Percentiles rank a stretch among this genome's conserved stretches.
These are phyloP conservation scores for Muscina levida DNA, from an alignment of 2,888 invertebrate species.

Conservation along the genomic window DNA sequence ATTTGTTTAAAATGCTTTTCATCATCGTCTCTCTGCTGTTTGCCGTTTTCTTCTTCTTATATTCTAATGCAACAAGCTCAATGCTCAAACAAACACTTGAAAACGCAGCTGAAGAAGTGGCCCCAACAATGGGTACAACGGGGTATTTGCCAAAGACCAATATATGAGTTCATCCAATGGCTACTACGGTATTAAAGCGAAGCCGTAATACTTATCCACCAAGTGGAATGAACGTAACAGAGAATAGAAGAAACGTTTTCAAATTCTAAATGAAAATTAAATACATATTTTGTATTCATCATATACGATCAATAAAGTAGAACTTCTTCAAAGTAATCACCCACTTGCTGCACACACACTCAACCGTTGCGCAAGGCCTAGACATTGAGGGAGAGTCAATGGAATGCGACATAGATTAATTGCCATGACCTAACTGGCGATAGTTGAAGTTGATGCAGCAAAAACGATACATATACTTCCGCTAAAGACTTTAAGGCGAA, in stretches of 20 bases:
- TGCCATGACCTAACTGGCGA: too few relatives aligned
- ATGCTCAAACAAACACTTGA: neutral
- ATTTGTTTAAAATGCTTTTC: conserved; percentile 30
- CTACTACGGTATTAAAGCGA: neutral
- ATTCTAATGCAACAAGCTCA: neutral
- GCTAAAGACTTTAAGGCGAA: too few relatives aligned
- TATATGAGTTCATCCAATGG: neutral
- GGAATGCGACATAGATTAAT: conserved; percentile 11
- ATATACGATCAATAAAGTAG: conserved; percentile 43
- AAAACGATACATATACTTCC: too few relatives aligned
- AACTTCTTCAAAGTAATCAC: conserved; percentile 4
- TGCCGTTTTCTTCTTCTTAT: conserved; percentile 6
- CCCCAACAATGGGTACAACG: neutral
- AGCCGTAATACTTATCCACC: neutral
- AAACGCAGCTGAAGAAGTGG: neutral
- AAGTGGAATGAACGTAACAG: neutral
- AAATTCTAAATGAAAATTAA: conserved; percentile 28
- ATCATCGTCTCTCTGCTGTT: neutral
- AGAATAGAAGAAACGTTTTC: conserved; percentile 16
- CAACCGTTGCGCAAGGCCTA: neutral
- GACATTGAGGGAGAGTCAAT: neutral
- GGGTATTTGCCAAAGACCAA: conserved; percentile 14
- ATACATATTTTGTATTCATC: conserved; percentile 47
- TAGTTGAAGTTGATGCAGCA: too few relatives aligned
- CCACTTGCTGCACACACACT: neutral